A percentile compares a stretch with the other conserved stretches of the same genome.
Conservation (phyloP, 2,113 vertebrate species). For the Sinocyclocheilus anophthalmus region DNA sequence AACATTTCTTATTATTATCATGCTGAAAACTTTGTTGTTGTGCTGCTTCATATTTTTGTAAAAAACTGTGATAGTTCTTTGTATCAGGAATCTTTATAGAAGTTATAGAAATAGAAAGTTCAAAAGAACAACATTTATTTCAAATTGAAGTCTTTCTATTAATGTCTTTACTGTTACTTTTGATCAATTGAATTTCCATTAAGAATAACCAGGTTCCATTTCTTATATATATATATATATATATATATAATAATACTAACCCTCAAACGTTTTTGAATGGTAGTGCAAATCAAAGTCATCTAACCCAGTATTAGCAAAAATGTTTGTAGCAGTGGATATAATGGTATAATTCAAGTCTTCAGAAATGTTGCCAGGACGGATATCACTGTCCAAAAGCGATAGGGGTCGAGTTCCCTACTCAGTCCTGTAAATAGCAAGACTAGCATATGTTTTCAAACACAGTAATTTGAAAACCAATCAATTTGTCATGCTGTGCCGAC, state of each 20-base stretch:
- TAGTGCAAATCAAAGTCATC: not conserved
- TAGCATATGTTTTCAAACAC: conserved; percentile 32
- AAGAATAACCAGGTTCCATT: not conserved
- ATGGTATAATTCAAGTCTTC: not conserved
- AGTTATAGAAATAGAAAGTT: too few relatives aligned
- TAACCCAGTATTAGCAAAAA: not conserved
- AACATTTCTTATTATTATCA: too few relatives aligned
- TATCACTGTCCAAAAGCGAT: not conserved
- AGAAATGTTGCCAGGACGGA: not conserved
- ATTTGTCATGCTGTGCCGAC: conserved; percentile 33
- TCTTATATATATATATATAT: too few relatives aligned
- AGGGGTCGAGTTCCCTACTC: not conserved
- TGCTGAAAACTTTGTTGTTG: too few relatives aligned
- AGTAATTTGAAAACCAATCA: conserved; percentile 6
- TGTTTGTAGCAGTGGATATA: not conserved
- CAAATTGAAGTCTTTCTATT: too few relatives aligned
- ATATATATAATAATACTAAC: not conserved
- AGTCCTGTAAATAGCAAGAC: conserved; percentile 29
- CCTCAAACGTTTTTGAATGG: not conserved
- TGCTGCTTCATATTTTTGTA: too few relatives aligned
- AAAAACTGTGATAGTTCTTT: too few relatives aligned
- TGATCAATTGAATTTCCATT: not conserved
- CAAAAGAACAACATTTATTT: too few relatives aligned
- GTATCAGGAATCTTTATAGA: too few relatives aligned
- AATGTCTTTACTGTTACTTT: not conserved